phyloP scores from a whole-genome alignment of 2,113 vertebrate species.

The Dicentrarchus labrax region DNA sequence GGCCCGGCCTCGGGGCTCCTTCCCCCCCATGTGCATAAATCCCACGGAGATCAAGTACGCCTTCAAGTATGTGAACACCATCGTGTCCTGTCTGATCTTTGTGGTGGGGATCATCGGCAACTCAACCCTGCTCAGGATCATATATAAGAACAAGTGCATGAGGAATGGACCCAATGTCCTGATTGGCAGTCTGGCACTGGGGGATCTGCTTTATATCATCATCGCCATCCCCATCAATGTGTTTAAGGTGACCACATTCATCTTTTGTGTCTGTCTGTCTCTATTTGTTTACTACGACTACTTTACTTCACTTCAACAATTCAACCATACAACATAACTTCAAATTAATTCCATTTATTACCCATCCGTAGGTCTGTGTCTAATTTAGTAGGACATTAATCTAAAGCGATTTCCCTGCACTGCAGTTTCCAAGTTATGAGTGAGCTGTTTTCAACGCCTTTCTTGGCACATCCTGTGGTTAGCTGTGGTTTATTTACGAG shows the following conservation, averaged over 20 bases:
- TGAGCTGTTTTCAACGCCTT: not conserved
- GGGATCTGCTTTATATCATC: conserved; percentile 93
- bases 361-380: not conserved
- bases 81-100: conserved; percentile 92
- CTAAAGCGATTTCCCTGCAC: not conserved
- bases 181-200: conserved; percentile 91
- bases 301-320: not conserved
- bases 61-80: conserved; percentile 93
- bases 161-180: conserved; percentile 93
- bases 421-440: not conserved
- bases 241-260: conserved; percentile 85
- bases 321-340: not conserved
- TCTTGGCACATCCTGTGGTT: not conserved
- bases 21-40: conserved; percentile 85
- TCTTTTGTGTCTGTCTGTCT: not conserved
- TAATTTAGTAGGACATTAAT: conserved; percentile 15
- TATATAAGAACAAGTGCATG: conserved; percentile 96
- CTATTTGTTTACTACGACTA: not conserved
- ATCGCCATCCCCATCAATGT: conserved; percentile 92
- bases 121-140: conserved; percentile 91
- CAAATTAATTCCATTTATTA: not conserved
- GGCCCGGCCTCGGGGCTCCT: conserved; percentile 44
- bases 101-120: conserved; percentile 92
- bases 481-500: not conserved
- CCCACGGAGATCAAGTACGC: conserved; percentile 87